phyloP scores from a whole-genome alignment of 2,888 invertebrate genomes.

The Cacoxenus indagator region DNA sequence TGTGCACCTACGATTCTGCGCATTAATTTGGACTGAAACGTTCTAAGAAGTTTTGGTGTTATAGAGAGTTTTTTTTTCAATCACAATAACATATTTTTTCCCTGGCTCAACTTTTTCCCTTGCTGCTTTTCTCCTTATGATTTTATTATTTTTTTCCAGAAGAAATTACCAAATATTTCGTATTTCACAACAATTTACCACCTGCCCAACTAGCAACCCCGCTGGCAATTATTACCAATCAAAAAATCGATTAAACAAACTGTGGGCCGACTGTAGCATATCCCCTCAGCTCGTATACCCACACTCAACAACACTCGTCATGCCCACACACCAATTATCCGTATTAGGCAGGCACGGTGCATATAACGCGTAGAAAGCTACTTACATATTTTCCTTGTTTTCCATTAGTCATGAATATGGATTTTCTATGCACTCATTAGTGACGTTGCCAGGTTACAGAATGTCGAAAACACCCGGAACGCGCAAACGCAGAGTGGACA shows the following conservation, averaged over 20 bases:
- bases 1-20: too few species aligned
- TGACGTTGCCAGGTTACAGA: background rate
- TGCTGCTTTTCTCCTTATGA: too few species aligned
- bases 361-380: background rate
- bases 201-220: background rate
- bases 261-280: background rate
- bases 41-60: too few species aligned
- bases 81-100: too few species aligned
- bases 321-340: too few species aligned
- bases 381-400: background rate
- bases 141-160: slow-evolving; percentile 36
- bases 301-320: background rate
- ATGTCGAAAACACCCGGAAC: background rate
- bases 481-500: background rate
- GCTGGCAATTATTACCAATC: background rate
- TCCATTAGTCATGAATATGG: background rate
- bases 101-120: too few species aligned
- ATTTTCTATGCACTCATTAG: background rate
- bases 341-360: background rate
- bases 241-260: slow-evolving; percentile 65
- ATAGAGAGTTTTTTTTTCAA: too few species aligned
- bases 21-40: too few species aligned
- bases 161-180: background rate
- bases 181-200: background rate
- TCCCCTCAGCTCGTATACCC: too few species aligned